A percentile compares a stretch with the other conserved stretches of the same genome.
These are phyloP conservation scores for Melanchra persicariae DNA, from an alignment of 2,888 invertebrate species.

Conservation along the genomic window DNA sequence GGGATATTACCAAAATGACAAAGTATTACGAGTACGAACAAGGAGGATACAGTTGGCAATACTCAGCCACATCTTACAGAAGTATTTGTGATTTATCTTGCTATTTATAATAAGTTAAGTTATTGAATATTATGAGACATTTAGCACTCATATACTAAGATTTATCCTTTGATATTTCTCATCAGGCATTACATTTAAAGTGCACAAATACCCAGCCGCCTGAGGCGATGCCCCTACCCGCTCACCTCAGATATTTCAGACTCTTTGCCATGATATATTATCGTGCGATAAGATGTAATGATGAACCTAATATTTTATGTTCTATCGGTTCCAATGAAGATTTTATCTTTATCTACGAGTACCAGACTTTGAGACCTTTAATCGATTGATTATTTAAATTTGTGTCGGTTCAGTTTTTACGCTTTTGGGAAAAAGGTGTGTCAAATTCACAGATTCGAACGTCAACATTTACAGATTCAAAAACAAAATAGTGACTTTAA, in stretches of 20 bases:
- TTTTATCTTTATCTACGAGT: constrained; percentile 19
- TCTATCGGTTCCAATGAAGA: constrained; percentile 38
- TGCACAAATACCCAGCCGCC: constrained; percentile 39
- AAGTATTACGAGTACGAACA: not conserved
- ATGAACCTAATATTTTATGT: constrained; percentile 50
- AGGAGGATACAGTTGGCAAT: not conserved
- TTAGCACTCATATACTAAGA: constrained; percentile 31
- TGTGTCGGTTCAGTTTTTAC: not conserved
- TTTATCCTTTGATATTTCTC: constrained; percentile 57
- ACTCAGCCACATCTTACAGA: not conserved
- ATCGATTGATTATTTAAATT: constrained; percentile 4
- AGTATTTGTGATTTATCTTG: constrained; percentile 19
- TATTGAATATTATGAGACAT: constrained; percentile 37
- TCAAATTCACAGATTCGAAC: no score
- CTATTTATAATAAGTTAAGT: constrained; percentile 1
- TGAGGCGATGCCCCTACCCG: constrained; percentile 38
- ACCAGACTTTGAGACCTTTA: constrained; percentile 12
- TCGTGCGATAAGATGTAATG: constrained; percentile 44
- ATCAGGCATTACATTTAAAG: constrained; percentile 53
- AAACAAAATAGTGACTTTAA: no score
- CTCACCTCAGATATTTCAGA: constrained; percentile 46
- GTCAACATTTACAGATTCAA: no score
- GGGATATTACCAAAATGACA: no score
- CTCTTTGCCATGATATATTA: constrained; percentile 40
- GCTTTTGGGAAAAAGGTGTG: not conserved